A percentile compares a stretch with the other conserved stretches of the same genome.
Conservation (phyloP, 2,797 vertebrate species). For the Neopelma chrysocephalum region DNA sequence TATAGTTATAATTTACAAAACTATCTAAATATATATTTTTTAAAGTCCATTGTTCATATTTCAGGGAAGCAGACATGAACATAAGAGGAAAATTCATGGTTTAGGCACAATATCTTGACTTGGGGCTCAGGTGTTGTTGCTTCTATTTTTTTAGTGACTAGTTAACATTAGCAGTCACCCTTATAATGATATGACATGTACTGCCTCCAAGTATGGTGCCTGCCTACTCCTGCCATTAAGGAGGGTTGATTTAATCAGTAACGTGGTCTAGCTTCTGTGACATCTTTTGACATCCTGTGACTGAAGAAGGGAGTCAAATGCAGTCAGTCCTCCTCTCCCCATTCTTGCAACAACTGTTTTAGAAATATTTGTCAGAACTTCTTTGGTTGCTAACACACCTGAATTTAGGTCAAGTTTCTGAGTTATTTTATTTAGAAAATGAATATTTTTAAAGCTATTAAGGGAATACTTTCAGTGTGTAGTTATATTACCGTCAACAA, state of each 20-base stretch:
- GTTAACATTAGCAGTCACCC: conserved; percentile 82
- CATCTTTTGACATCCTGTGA: conserved; percentile 3
- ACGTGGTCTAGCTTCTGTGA: conserved; percentile 26
- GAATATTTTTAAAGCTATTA: conserved; percentile 76
- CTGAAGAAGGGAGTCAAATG: conserved; percentile 7
- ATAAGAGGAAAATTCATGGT: background rate
- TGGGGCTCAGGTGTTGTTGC: conserved; percentile 77
- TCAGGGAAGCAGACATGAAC: background rate
- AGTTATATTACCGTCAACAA: conserved; percentile 75
- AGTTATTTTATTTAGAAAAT: conserved; percentile 71
- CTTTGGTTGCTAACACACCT: background rate
- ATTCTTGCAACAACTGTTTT: conserved; percentile 1
- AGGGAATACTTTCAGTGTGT: conserved; percentile 73
- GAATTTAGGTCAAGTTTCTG: conserved; percentile 55
- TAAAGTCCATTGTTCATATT: background rate
- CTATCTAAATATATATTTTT: background rate
- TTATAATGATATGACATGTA: conserved; percentile 76
- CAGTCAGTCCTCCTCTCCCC: background rate
- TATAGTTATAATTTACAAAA: background rate
- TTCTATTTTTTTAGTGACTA: conserved; percentile 76
- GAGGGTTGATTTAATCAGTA: conserved; percentile 72
- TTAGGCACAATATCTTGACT: conserved; percentile 22
- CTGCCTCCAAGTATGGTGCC: conserved; percentile 50
- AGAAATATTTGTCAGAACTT: conserved; percentile 27
- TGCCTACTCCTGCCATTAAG: conserved; percentile 52